These are phyloP conservation scores for Sarcophaga rosellei DNA, from an alignment of 2,888 invertebrate species.

Conservation along the genomic window DNA sequence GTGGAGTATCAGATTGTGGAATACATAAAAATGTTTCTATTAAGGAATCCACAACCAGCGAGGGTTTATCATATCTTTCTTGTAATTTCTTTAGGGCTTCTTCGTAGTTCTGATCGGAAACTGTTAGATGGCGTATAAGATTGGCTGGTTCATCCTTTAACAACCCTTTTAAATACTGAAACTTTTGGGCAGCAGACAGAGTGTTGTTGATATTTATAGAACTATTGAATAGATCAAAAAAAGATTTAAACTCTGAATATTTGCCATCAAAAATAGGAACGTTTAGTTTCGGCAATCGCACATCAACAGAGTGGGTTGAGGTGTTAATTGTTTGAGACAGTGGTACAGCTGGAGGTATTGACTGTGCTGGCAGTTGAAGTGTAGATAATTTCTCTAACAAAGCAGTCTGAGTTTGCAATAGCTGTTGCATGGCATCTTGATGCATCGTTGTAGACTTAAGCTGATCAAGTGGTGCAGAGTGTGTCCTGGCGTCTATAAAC, in stretches of 20 bases:
- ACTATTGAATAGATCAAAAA: slow-evolving; percentile 25
- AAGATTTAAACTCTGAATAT: slow-evolving; percentile 6
- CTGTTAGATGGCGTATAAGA: slow-evolving; percentile 39
- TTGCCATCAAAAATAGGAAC: too few species aligned
- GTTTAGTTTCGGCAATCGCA: too few species aligned
- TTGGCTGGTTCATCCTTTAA: slow-evolving; percentile 34
- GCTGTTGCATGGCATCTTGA: slow-evolving; percentile 24
- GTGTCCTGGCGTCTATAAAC: neutral
- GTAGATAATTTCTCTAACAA: slow-evolving; percentile 21
- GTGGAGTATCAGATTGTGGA: neutral
- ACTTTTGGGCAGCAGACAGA: slow-evolving; percentile 10
- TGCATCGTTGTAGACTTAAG: slow-evolving; percentile 34
- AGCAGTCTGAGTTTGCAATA: slow-evolving; percentile 5
- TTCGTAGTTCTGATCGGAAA: slow-evolving; percentile 49
- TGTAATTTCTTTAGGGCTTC: slow-evolving; percentile 54
- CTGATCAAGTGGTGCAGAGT: neutral
- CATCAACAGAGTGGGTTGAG: too few species aligned
- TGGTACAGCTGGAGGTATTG: neutral
- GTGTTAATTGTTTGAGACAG: too few species aligned
- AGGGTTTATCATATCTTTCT: slow-evolving; percentile 51
- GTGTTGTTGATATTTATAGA: slow-evolving; percentile 9
- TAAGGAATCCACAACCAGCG: slow-evolving; percentile 50
- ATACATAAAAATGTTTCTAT: slow-evolving; percentile 48
- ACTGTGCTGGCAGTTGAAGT: neutral
- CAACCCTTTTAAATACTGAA: slow-evolving; percentile 38